A percentile compares a stretch with the other conserved stretches of the same genome.
These are phyloP conservation scores for Matsumyia berberina DNA, from an alignment of 2,888 invertebrate species.

Conservation along the genomic window DNA sequence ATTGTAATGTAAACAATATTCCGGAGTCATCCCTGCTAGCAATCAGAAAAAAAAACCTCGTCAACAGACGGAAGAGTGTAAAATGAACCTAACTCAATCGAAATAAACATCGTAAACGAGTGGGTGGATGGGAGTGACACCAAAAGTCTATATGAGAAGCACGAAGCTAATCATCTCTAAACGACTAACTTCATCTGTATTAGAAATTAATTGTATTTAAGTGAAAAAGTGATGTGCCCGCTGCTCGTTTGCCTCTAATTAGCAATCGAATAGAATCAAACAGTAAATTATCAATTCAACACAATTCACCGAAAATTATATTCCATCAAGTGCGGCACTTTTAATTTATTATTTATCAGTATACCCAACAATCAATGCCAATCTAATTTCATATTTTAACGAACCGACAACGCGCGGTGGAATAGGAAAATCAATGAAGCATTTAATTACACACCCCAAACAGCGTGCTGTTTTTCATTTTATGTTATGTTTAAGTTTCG, in stretches of 20 bases:
- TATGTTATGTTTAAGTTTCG: background rate
- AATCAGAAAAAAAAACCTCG: too few relatives aligned
- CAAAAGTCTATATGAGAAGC: too few relatives aligned
- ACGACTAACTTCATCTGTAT: too few relatives aligned
- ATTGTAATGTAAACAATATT: too few relatives aligned
- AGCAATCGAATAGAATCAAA: background rate
- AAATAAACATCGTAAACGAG: too few relatives aligned
- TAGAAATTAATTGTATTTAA: too few relatives aligned
- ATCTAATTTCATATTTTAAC: constrained; percentile 6
- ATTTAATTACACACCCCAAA: constrained; percentile 12
- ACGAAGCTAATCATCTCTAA: too few relatives aligned
- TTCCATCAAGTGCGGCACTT: background rate
- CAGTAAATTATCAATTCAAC: background rate
- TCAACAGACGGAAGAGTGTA: too few relatives aligned
- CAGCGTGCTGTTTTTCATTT: background rate
- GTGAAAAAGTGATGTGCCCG: too few relatives aligned
- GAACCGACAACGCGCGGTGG: background rate
- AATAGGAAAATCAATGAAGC: constrained; percentile 3
- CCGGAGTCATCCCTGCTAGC: too few relatives aligned
- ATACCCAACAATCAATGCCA: constrained; percentile 19
- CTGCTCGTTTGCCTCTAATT: background rate
- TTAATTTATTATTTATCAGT: constrained; percentile 11
- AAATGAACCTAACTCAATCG: too few relatives aligned
- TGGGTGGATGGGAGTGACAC: too few relatives aligned
- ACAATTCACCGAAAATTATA: background rate